Conservation (phyloP, 1,140 invertebrate genomes). For the Drosophila jambulina region DNA sequence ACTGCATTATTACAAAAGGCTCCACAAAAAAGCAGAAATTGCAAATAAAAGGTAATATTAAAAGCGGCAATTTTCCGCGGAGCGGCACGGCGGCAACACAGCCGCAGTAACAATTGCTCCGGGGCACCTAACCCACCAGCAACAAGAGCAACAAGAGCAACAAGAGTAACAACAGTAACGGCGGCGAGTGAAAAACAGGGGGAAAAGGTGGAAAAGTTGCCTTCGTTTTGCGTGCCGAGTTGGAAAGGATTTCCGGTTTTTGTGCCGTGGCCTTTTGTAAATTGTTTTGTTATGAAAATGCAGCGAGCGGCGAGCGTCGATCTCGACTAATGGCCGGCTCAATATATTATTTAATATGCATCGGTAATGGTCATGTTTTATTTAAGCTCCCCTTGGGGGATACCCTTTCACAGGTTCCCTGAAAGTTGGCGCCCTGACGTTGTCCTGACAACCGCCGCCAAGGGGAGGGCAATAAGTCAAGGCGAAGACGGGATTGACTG, state of each 20-base stretch:
- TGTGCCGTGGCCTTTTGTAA: constrained; percentile 66
- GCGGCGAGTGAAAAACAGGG: neutral
- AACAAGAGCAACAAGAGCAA: constrained; percentile 15
- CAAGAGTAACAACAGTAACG: constrained; percentile 12
- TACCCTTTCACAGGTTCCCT: neutral
- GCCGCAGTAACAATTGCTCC: constrained; percentile 47
- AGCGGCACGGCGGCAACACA: constrained; percentile 26
- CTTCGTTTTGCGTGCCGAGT: constrained; percentile 80
- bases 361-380: constrained; percentile 45
- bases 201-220: constrained; percentile 36
- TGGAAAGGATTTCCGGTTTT: constrained; percentile 81
- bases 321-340: constrained; percentile 67
- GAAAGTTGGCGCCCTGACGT: neutral
- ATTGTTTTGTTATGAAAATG: constrained; percentile 78
- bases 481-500: neutral
- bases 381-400: constrained; percentile 13
- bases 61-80: constrained; percentile 82
- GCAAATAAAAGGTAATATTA: constrained; percentile 83
- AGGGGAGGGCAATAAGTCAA: constrained; percentile 23
- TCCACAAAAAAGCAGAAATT: constrained; percentile 59
- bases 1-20: constrained; percentile 80
- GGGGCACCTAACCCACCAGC: constrained; percentile 45
- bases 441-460: constrained; percentile 7
- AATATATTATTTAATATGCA: constrained; percentile 72
- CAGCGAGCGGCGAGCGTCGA: constrained; percentile 43